A percentile compares a stretch with the other conserved stretches of the same genome.
These are phyloP conservation scores for Henicopernis longicauda DNA, from an alignment of 2,113 vertebrate genomes.

Conservation along the genomic window DNA sequence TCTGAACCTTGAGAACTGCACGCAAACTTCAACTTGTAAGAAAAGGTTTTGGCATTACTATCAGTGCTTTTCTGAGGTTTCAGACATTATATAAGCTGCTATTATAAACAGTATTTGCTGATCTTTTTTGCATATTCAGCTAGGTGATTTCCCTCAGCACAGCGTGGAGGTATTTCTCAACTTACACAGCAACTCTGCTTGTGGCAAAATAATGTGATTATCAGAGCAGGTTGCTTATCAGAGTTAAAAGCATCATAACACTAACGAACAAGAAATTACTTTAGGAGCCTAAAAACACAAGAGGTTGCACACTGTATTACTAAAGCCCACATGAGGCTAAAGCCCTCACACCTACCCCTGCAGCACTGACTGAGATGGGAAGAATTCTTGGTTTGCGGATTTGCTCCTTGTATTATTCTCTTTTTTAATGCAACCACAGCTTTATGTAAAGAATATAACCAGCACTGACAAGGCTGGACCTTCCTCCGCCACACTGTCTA, in stretches of 20 bases:
- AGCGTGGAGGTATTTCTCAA: not conserved
- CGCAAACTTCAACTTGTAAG: not conserved
- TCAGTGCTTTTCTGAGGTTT: not conserved
- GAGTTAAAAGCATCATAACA: not conserved
- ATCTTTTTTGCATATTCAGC: not conserved
- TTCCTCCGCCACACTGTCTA: not conserved
- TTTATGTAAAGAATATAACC: not conserved
- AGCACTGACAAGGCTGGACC: not conserved
- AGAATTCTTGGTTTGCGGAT: not conserved
- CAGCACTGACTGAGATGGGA: not conserved
- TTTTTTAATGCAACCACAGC: not conserved
- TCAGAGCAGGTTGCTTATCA: not conserved
- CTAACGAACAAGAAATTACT: not conserved
- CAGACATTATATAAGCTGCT: not conserved
- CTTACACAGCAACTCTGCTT: not conserved
- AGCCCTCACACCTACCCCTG: not conserved
- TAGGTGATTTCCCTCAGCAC: not conserved
- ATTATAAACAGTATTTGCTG: not conserved
- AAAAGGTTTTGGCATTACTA: not conserved
- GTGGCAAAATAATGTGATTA: not conserved
- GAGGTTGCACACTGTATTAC: not conserved
- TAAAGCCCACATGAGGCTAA: not conserved
- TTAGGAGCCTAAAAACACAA: not conserved
- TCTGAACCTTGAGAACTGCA: not conserved
- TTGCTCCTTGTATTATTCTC: not conserved